Percentiles rank a stretch among this genome's conserved stretches.
Evolutionary conservation across 2,113 vertebrate species (phyloP).

Genomic region (Andinoacara biseriatus): DNA sequence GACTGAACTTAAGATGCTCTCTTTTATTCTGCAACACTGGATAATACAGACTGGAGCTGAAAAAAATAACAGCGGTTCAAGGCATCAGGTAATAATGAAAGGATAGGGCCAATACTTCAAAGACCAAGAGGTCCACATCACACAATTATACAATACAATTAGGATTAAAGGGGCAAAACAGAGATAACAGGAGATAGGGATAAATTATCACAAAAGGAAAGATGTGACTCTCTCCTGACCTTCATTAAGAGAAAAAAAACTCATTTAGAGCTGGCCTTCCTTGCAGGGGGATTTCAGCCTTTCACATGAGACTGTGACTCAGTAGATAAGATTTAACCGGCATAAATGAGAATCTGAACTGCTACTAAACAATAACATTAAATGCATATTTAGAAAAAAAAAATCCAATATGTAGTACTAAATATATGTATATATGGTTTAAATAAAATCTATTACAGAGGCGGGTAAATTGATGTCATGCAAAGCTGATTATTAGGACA

Average conservation of each 20-base stretch:
- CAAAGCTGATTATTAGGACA: not conserved
- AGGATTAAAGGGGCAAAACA: slow-evolving; percentile 84
- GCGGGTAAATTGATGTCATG: not conserved
- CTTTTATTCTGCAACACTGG: slow-evolving; percentile 62
- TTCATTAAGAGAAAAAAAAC: slow-evolving; percentile 83
- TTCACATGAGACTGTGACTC: slow-evolving; percentile 64
- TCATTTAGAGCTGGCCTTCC: slow-evolving; percentile 67
- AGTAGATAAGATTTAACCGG: slow-evolving; percentile 62
- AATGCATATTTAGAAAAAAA: not conserved
- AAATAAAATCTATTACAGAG: not conserved
- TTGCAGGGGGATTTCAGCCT: slow-evolving; percentile 64
- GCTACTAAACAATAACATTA: slow-evolving; percentile 41
- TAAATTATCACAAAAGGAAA: slow-evolving; percentile 83
- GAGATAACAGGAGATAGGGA: slow-evolving; percentile 85
- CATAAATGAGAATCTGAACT: slow-evolving; percentile 45
- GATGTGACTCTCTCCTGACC: slow-evolving; percentile 84
- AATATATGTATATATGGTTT: not conserved
- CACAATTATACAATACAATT: slow-evolving; percentile 87
- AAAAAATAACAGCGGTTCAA: slow-evolving; percentile 77
- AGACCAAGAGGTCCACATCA: slow-evolving; percentile 77
- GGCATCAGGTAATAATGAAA: slow-evolving; percentile 79
- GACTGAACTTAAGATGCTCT: slow-evolving; percentile 41
- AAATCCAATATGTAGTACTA: not conserved
- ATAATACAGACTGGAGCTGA: slow-evolving; percentile 68
- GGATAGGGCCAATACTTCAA: slow-evolving; percentile 81